Percentiles rank a stretch among this genome's conserved stretches.
Evolutionary conservation across 2,797 vertebrate genomes (phyloP).

Genomic region (Xiphophorus birchmanni): DNA sequence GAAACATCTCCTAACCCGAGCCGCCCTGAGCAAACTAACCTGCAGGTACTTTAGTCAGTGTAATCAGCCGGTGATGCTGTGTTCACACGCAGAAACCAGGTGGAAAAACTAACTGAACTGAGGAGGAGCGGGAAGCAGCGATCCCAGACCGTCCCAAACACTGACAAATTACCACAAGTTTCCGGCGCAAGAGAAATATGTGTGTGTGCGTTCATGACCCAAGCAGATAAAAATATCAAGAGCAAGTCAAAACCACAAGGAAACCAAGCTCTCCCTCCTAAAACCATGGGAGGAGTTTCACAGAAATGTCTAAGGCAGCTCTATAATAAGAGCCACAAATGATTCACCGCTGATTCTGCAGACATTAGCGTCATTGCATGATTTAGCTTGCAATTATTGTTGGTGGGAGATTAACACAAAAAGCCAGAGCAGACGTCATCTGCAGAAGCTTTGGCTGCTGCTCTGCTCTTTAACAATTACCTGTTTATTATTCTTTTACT

Average conservation of each 20-base stretch:
- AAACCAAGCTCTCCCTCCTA: slow-evolving; percentile 24
- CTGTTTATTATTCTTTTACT: background rate
- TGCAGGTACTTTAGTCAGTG: background rate
- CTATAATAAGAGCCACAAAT: slow-evolving; percentile 34
- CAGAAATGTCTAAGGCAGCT: slow-evolving; percentile 23
- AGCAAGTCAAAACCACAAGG: slow-evolving; percentile 32
- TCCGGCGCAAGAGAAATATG: slow-evolving; percentile 39
- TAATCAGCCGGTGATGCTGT: background rate
- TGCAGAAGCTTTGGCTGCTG: slow-evolving; percentile 2
- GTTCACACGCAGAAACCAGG: slow-evolving; percentile 32
- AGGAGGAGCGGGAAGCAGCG: slow-evolving; percentile 19
- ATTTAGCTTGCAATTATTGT: slow-evolving; percentile 34
- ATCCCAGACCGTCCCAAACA: slow-evolving; percentile 36
- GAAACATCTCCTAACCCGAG: slow-evolving; percentile 45
- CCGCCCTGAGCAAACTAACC: slow-evolving; percentile 51
- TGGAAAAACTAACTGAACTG: slow-evolving; percentile 56
- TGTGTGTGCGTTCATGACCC: background rate
- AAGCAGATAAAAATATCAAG: slow-evolving; percentile 52
- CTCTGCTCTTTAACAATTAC: slow-evolving; percentile 18
- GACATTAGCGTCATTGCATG: slow-evolving; percentile 45
- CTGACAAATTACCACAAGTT: slow-evolving; percentile 60
- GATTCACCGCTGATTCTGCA: slow-evolving; percentile 51
- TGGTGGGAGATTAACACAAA: slow-evolving; percentile 41
- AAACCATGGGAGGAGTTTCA: slow-evolving; percentile 16
- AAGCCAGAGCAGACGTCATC: slow-evolving; percentile 1